Evolutionary conservation across 2,888 invertebrate genomes (phyloP).

Genomic region (Aspidapion aeneum): DNA sequence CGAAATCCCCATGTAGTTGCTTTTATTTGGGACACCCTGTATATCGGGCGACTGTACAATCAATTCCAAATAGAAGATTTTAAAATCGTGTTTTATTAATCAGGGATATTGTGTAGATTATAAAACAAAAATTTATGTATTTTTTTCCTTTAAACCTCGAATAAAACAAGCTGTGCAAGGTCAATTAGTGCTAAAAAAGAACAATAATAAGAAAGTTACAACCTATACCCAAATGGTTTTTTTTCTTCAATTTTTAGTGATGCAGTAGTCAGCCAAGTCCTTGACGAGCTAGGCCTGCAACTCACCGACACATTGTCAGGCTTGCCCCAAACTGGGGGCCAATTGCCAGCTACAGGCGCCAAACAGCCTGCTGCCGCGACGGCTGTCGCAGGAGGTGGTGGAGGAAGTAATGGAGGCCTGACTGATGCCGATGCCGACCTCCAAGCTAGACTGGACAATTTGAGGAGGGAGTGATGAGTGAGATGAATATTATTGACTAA

Average conservation of each 20-base stretch:
- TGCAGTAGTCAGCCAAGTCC: constrained; percentile 90
- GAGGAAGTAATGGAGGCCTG: constrained; percentile 51
- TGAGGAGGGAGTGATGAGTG: constrained; percentile 71
- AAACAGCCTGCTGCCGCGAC: constrained; percentile 62
- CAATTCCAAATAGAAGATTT: too few species aligned
- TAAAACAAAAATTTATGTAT: too few species aligned
- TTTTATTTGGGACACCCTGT: too few species aligned
- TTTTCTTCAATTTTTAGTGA: constrained; percentile 78
- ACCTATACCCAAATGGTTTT: too few species aligned
- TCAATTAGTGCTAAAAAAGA: too few species aligned
- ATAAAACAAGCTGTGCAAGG: too few species aligned
- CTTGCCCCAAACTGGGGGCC: constrained; percentile 67
- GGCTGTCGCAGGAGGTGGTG: constrained; percentile 47
- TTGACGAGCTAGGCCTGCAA: constrained; percentile 96
- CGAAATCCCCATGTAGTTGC: too few species aligned
- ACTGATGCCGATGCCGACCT: constrained; percentile 96
- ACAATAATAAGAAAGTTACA: too few species aligned
- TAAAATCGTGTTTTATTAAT: too few species aligned
- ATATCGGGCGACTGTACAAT: too few species aligned
- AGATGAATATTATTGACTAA: not conserved
- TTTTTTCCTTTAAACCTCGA: too few species aligned
- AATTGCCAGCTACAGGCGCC: constrained; percentile 54
- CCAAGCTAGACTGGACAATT: constrained; percentile 93
- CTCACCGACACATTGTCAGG: constrained; percentile 89
- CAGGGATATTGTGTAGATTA: too few species aligned